phyloP scores from a whole-genome alignment of 2,888 invertebrate genomes.

The Leucophenga maculata region DNA sequence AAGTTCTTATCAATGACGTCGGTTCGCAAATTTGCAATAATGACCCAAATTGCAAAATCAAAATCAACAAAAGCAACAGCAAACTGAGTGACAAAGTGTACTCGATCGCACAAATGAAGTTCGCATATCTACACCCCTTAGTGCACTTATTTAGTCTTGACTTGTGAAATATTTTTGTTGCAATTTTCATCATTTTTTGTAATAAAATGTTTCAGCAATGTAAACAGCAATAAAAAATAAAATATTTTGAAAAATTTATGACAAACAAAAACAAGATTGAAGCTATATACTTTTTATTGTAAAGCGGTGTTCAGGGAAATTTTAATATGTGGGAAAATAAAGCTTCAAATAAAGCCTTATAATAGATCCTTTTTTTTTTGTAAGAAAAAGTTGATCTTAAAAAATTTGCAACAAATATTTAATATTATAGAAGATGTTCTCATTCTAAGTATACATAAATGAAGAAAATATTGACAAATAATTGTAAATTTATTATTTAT shows the following conservation, averaged over 20 bases:
- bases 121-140: too few species aligned
- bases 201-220: slow-evolving; percentile 18
- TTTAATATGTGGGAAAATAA: too few species aligned
- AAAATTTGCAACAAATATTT: too few species aligned
- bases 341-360: too few species aligned
- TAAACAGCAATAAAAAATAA: slow-evolving; percentile 27
- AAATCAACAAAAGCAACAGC: slow-evolving; percentile 19
- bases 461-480: too few species aligned
- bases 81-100: slow-evolving; percentile 17
- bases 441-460: too few species aligned
- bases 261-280: slow-evolving; percentile 46
- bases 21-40: slow-evolving; percentile 18
- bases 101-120: neutral
- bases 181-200: neutral
- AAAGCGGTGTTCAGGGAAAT: too few species aligned
- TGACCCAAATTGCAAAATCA: slow-evolving; percentile 29
- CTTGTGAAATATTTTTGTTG: slow-evolving; percentile 20
- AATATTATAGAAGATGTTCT: too few species aligned
- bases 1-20: slow-evolving; percentile 15
- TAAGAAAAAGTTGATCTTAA: too few species aligned
- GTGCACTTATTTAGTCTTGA: slow-evolving; percentile 16
- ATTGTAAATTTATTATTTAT: too few species aligned
- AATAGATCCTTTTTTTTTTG: too few species aligned
- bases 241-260: slow-evolving; percentile 46
- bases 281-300: too few species aligned